These are phyloP conservation scores for Adineta ricciae DNA, from an alignment of 2,888 invertebrate genomes.

Conservation along the genomic window DNA sequence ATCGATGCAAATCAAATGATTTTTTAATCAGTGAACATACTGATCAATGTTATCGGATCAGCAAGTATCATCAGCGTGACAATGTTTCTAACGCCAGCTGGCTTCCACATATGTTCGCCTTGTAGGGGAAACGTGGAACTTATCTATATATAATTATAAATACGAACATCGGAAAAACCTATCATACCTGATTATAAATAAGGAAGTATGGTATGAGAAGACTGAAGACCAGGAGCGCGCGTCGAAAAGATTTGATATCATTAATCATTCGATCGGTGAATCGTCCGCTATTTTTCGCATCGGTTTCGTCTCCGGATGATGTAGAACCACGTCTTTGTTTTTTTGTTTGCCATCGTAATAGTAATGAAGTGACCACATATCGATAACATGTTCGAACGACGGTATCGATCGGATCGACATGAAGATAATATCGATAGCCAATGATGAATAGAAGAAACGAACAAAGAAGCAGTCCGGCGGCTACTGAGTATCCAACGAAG, in stretches of 20 bases:
- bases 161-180: no score
- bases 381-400: background rate
- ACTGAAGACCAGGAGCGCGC: conserved; percentile 48
- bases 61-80: background rate
- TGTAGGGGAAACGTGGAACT: conserved; percentile 53
- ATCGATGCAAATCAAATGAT: no score
- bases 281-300: conserved; percentile 50
- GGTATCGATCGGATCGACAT: background rate
- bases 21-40: background rate
- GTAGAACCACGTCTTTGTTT: no score
- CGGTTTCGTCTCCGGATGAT: no score
- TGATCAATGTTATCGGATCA: background rate
- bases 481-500: background rate
- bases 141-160: conserved; percentile 44
- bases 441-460: background rate
- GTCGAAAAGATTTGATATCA: conserved; percentile 50
- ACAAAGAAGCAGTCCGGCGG: background rate
- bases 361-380: no score
- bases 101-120: conserved; percentile 49
- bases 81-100: background rate
- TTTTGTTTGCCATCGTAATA: no score
- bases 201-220: conserved; percentile 53
- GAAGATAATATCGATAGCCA: background rate
- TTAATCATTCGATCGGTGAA: conserved; percentile 52
- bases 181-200: conserved; percentile 52